Evolutionary conservation across 2,113 vertebrate genomes (phyloP), one percentile per base, ranked within the genome.

Genomic region (Upupa epops): DNA sequence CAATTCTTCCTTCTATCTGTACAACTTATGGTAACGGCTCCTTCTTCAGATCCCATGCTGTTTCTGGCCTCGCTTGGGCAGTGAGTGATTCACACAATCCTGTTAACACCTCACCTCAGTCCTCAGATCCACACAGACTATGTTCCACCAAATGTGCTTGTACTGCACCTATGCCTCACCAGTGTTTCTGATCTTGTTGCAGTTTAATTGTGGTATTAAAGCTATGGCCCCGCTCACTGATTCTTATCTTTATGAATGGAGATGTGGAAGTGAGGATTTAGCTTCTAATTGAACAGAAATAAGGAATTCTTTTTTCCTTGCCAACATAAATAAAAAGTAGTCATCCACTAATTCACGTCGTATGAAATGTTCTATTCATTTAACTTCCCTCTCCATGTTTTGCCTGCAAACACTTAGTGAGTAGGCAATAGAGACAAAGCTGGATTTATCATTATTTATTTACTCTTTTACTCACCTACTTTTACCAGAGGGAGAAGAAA

Each of bases 131-230:
- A 66, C n/a, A 40, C 25, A 66, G 52, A 32, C 19, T 56, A 5
- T 0, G 0, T 64, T 85, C 5, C 11, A 20, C 24, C 0, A 36
- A 26, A 76, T 34, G 4, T 54, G 4, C 7, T 65, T 81, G 8
- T 52, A 22, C 8, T 40, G 15, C 7, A 21, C 29, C 42, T 64
- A 36, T 8, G 13, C 6, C 32, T 83, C 49, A 42, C 8, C 34
- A 73, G 19, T 83, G 18, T 37, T 68, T 83, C 64, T 79, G 16
- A n/a, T 12, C 1, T 5, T 10, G 45, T 2, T 12, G 25, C 28
- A 61, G 40, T 26, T 45, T 64, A 63, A 34, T 48, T 64, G 18
- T 17, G 79, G 5, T 55, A 32, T 60, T 56, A n/a, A 68, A 72
- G 8, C 1, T 65, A 48, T 48, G 76, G 45, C 60, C 16, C 7